These are phyloP conservation scores for Phyllostomus hastatus DNA, from an alignment of 2,113 vertebrate genomes.

Conservation along the genomic window DNA sequence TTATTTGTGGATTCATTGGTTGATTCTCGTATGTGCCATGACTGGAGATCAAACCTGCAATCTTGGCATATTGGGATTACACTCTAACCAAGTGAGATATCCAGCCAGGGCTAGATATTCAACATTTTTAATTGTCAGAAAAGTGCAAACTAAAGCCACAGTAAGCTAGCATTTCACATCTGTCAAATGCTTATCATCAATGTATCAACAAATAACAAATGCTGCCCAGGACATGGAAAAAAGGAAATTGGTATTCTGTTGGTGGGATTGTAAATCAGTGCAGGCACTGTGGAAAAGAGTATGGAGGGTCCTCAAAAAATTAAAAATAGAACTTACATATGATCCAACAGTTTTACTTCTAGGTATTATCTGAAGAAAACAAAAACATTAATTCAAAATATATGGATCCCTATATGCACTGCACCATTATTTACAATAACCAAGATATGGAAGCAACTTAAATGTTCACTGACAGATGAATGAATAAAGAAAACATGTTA, in stretches of 20 bases:
- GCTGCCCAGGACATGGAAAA: neutral
- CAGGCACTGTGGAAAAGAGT: neutral
- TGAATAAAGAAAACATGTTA: no score
- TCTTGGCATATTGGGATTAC: no score
- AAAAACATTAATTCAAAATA: neutral
- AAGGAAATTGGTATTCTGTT: neutral
- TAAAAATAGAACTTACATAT: neutral
- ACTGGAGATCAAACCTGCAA: no score
- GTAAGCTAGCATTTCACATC: neutral
- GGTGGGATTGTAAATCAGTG: neutral
- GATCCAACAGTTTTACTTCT: neutral
- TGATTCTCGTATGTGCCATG: neutral
- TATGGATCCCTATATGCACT: neutral
- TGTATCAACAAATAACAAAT: neutral
- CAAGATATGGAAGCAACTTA: no score
- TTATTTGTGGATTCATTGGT: no score
- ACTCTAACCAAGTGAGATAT: neutral
- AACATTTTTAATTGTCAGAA: neutral
- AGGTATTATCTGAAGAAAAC: neutral
- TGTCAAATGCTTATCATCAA: neutral
- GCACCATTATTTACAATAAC: no score
- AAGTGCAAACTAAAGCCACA: neutral
- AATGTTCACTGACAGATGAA: no score
- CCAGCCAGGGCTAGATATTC: neutral
- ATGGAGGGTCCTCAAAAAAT: neutral